Evolutionary conservation across 2,888 invertebrate genomes (phyloP), one percentile per base, ranked within the genome.

Genomic region (Leucophora obtusa): DNA sequence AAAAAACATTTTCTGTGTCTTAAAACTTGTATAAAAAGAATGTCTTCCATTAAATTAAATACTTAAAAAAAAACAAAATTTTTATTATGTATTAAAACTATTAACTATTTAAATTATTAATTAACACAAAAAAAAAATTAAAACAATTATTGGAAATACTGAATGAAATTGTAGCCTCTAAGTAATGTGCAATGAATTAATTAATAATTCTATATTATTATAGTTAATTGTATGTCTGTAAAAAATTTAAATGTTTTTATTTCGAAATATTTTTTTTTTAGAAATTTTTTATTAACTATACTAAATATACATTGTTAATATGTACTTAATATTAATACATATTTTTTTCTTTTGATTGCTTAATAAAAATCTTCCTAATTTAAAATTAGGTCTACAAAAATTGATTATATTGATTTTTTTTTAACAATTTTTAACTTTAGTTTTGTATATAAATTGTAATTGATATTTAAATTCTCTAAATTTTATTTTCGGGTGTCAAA

Each of bases 1-100:
- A 83, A 82, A 71, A 87, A 88, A 89, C 87, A 89, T 88, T 90
- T 89, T 89, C 89, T 90, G 89, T 89, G 89, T 89, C 89, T 89
- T 89, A 89, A 78, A 90, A 90, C 89, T 90, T 90, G 89, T 89
- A 89, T 90, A 89, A 89, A 83, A 89, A 89, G 75, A 89, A 89
- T 89, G 89, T 89, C 89, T 89, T 89, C 89, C 90, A 89, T 89
- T 89, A 89, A 76, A 79, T 81, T 81, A 75, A 82, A 82, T 62
- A 79, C 76, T 69, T 70, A 82, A 82, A 78, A 53, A 68, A 63
- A 60, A 69, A 71, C 60, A 62, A 72, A 66, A 54, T 50, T 77
- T 77, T 77, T 77, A 77, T 77, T 77, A 77, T 78, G 71, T 78
- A 78, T 68, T 66, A 72, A 66, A 71, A 56, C 35, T 58, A 79